phyloP scores from a whole-genome alignment of 2,797 vertebrate genomes.

The Adrianichthys oophorus region DNA sequence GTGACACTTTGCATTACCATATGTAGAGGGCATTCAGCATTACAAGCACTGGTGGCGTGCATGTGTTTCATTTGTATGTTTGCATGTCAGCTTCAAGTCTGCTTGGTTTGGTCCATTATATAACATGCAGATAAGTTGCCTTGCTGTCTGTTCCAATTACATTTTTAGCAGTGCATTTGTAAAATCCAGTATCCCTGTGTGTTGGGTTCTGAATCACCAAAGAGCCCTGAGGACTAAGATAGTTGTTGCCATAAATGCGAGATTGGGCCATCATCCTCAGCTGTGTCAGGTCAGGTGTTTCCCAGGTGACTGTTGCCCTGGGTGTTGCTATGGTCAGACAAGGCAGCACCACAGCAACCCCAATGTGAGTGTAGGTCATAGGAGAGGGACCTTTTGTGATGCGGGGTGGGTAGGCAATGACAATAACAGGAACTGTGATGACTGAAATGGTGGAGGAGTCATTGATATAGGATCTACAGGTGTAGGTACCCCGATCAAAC shows the following conservation, averaged over 20 bases:
- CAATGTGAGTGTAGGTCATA: slow-evolving; percentile 83
- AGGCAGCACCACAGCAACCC: slow-evolving; percentile 84
- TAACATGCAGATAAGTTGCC: slow-evolving; percentile 90
- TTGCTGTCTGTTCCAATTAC: slow-evolving; percentile 89
- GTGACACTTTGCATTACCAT: too few relatives aligned
- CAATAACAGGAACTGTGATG: slow-evolving; percentile 83
- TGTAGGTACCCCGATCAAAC: slow-evolving; percentile 88
- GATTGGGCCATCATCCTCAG: slow-evolving; percentile 81
- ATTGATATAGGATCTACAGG: slow-evolving; percentile 75
- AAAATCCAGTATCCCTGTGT: slow-evolving; percentile 86
- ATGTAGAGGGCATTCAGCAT: slow-evolving; percentile 31
- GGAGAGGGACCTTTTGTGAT: slow-evolving; percentile 87
- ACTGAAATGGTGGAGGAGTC: slow-evolving; percentile 72
- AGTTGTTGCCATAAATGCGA: slow-evolving; percentile 87
- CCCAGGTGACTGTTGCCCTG: slow-evolving; percentile 88
- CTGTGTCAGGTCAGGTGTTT: slow-evolving; percentile 86
- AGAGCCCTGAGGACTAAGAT: slow-evolving; percentile 89
- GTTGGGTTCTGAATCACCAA: slow-evolving; percentile 87
- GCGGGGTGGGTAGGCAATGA: slow-evolving; percentile 91
- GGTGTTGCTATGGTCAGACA: slow-evolving; percentile 89
- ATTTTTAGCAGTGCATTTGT: slow-evolving; percentile 91
- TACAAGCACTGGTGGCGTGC: slow-evolving; percentile 10
- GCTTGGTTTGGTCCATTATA: slow-evolving; percentile 67
- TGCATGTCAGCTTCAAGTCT: slow-evolving; percentile 9
- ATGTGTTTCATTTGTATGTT: slow-evolving; percentile 14